Evolutionary conservation across 2,888 invertebrate species (phyloP).

Genomic region (Acanthosoma haemorrhoidale): DNA sequence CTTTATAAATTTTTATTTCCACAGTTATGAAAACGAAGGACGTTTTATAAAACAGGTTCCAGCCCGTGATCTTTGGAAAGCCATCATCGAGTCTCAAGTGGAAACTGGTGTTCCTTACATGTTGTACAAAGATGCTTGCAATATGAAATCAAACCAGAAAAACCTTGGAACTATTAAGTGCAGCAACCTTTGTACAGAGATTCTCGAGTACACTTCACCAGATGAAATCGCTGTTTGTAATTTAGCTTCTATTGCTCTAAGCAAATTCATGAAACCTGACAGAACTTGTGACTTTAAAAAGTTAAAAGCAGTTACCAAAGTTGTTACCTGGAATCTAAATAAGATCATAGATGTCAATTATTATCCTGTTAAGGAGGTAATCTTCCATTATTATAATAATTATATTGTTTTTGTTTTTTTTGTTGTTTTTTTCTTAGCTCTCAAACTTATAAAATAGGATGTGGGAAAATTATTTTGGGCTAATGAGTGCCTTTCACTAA

Average conservation of each 20-base stretch:
- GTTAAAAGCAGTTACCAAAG: constrained; percentile 80
- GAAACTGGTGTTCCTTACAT: constrained; percentile 99
- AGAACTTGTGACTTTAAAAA: constrained; percentile 82
- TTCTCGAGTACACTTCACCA: constrained; percentile 85
- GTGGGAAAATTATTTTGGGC: no score
- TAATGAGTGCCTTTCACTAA: no score
- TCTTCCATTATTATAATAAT: neutral
- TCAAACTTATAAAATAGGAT: no score
- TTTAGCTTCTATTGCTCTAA: constrained; percentile 92
- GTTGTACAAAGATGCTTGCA: constrained; percentile 94
- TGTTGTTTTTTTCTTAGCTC: no score
- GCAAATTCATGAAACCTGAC: constrained; percentile 80
- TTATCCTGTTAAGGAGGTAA: constrained; percentile 88
- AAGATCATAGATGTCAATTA: constrained; percentile 95
- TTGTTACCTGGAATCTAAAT: constrained; percentile 85
- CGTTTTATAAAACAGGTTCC: constrained; percentile 60
- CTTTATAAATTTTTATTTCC: constrained; percentile 28
- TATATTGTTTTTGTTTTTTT: no score
- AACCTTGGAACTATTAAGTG: constrained; percentile 97
- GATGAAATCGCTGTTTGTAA: constrained; percentile 97
- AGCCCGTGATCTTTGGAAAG: constrained; percentile 88
- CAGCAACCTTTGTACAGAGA: constrained; percentile 96
- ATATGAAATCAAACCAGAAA: constrained; percentile 94
- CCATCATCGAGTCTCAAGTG: constrained; percentile 88
- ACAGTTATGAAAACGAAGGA: constrained; percentile 75